Evolutionary conservation across 2,888 invertebrate species (phyloP).

Genomic region (Seira ritae): DNA sequence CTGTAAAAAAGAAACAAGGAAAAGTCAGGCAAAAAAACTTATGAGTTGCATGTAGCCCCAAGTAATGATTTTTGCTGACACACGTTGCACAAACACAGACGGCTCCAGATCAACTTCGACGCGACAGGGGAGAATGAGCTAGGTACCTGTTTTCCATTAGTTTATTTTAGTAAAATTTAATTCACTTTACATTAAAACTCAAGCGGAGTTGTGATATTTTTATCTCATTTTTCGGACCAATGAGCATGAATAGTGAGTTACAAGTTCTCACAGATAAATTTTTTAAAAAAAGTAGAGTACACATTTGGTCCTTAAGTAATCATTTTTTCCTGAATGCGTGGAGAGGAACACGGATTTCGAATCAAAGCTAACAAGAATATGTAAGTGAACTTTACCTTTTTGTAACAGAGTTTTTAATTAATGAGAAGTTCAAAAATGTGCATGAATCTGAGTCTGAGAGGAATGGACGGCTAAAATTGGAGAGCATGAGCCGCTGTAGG

Average conservation of each 20-base stretch:
- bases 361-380: too few relatives aligned
- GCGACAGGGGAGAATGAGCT: too few relatives aligned
- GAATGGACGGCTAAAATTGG: background rate
- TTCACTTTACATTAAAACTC: background rate
- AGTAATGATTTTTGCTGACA: background rate
- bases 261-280: background rate
- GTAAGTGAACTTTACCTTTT: slow-evolving; percentile 16
- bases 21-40: background rate
- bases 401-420: slow-evolving; percentile 2
- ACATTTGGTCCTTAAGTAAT: background rate
- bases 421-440: background rate
- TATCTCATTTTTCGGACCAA: slow-evolving; percentile 15
- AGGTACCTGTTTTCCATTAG: too few relatives aligned
- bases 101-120: too few relatives aligned
- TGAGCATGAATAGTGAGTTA: slow-evolving; percentile 2
- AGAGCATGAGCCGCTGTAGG: background rate
- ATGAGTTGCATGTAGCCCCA: background rate
- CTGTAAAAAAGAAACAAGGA: background rate
- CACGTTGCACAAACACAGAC: too few relatives aligned
- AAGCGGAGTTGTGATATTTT: slow-evolving; percentile 1
- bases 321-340: background rate
- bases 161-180: background rate
- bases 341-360: background rate
- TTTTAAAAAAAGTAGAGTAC: background rate
- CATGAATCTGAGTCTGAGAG: too few relatives aligned